Evolutionary conservation across 2,888 invertebrate genomes (phyloP), one percentile per base, ranked within the genome.

Genomic region (Hydrotaea cyrtoneurina): DNA sequence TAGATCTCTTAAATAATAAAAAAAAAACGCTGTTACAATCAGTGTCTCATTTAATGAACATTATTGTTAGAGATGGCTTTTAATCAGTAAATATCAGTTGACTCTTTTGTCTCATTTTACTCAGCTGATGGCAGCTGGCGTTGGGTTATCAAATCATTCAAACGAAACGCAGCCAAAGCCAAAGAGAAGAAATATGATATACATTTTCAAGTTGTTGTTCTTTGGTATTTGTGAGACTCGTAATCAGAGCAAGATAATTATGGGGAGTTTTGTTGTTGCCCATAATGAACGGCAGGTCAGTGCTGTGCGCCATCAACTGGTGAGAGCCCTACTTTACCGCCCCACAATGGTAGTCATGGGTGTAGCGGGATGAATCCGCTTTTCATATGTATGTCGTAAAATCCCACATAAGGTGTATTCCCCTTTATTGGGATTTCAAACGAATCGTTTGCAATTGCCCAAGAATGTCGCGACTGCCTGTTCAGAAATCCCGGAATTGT

Each of bases 1-100:
- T n/a, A 59, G 59, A 59, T 59, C 59, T 59, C 59, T 26, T 59
- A 26, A 59, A 26, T 19, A n/a, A n/a, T n/a, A n/a, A n/a, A n/a
- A n/a, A 31, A 31, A 31, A 31, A 31, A 7, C 31, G 7, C 3
- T 31, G 2, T 31, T 4, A 31, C 31, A 31, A 4, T 2, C 31
- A 31, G 15, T 62, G 2, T 62, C 62, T 62, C 62, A 62, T 36
- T 62, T 36, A n/a, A 62, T n/a, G n/a, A 31, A 62, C 2, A 1
- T n/a, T 50, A n/a, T 50, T 50, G n/a, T 50, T n/a, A 50, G 50
- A n/a, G 50, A 31, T 7, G 50, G 50, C n/a, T 50, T n/a, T 50
- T 2, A 50, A 50, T 50, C 13, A 7, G 13, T 15, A 50, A 50
- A 31, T 31, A 62, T 31, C 17, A n/a, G 0, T 26, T 59, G 26